These are phyloP conservation scores for Zaprionus camerounensis DNA, from an alignment of 1,140 invertebrate genomes.

Conservation along the genomic window DNA sequence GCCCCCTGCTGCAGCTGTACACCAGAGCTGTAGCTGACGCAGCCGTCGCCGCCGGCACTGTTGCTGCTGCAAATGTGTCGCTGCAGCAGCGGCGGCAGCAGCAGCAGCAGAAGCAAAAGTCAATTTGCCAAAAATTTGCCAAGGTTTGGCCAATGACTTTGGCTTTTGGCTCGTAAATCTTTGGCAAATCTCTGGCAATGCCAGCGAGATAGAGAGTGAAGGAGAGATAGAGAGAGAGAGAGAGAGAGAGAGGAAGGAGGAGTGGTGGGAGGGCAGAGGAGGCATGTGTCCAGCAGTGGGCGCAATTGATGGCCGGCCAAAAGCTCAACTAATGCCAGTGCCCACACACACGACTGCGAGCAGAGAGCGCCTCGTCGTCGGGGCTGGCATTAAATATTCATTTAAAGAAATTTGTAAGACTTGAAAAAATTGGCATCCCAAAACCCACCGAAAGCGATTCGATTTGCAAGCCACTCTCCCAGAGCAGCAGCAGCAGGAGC, in stretches of 20 bases:
- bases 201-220: neutral
- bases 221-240: neutral
- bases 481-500: neutral
- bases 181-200: conserved; percentile 45
- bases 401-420: conserved; percentile 64
- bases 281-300: conserved; percentile 4
- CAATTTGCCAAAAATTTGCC: conserved; percentile 76
- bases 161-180: conserved; percentile 49
- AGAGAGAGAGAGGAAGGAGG: neutral
- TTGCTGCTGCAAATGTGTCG: conserved; percentile 25
- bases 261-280: too few relatives aligned
- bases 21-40: neutral
- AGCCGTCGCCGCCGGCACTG: neutral
- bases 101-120: conserved; percentile 55
- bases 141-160: conserved; percentile 54
- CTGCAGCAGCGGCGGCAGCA: conserved; percentile 5
- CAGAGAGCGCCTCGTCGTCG: neutral
- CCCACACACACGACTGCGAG: neutral
- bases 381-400: conserved; percentile 62
- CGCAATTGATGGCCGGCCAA: conserved; percentile 43
- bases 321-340: neutral
- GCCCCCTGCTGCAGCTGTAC: conserved; percentile 7
- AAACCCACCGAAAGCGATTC: conserved; percentile 9
- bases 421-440: conserved; percentile 58
- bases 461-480: conserved; percentile 16